Evolutionary conservation across 2,888 invertebrate species (phyloP), one percentile per base, ranked within the genome.

Genomic region (Drosophila neotestacea): DNA sequence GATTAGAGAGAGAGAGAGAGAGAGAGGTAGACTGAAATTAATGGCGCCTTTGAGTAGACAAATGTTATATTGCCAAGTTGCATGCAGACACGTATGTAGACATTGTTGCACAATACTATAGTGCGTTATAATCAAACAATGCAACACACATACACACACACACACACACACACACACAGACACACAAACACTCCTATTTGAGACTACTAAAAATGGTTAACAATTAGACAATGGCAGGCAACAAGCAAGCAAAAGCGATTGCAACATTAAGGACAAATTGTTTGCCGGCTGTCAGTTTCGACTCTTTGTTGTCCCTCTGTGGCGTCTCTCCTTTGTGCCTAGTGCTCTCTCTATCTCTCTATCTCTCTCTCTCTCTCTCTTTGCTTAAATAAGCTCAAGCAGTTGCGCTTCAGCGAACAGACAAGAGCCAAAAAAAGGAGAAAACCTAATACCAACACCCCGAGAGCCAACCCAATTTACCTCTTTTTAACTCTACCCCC

Each of bases 211-310:
- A 89, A 73, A 78, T 88, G 75, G 55, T 84, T 85, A 79, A 85
- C 84, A 85, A 85, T 85, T 87, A 89, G 69, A 89, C 88, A 89
- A 85, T 70, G 73, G 76, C 58, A 34, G 80, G 84, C 87, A 88
- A 84, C 81, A 87, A 84, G 85, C 81, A 78, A 80, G 85, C 81
- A 78, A 80, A 83, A 83, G 77, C 88, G 83, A 85, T 88, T 85
- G 88, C 88, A 79, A 67, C 62, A 64, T 72, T 68, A 65, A 73
- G 81, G 89, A 89, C 84, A 85, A 85, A 85, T 85, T 85, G 88
- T 85, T 56, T 50, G 79, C 76, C 88, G 82, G 73, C 71, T 61
- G 62, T 56, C 66, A 22, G 22, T 22, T 22, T 50, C 47, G 27
- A n/a, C 60, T 41, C 46, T 62, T 39, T 56, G 47, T 71, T 76